Percentiles rank a stretch among this genome's conserved stretches.
Conservation (phyloP, 2,113 vertebrate genomes). For the Charina bottae region DNA sequence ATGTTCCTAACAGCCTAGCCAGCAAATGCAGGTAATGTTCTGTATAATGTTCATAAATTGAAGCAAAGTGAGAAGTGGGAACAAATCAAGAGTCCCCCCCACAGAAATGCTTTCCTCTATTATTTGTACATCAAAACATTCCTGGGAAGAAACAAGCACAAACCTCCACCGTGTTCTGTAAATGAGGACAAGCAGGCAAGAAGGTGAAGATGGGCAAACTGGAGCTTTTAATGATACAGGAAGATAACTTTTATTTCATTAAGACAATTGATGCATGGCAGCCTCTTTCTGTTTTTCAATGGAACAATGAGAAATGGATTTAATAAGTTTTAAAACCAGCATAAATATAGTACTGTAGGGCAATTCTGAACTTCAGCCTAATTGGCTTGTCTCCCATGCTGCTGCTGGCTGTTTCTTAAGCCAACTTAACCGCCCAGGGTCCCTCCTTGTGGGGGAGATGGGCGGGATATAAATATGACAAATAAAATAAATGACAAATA, state of each 20-base stretch:
- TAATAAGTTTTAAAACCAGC: constrained; percentile 32
- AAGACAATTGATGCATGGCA: constrained; percentile 25
- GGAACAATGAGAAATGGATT: constrained; percentile 45
- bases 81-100: not conserved
- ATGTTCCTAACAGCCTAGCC: constrained; percentile 13
- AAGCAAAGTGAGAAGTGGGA: too few relatives aligned
- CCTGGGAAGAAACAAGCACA: constrained; percentile 32
- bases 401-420: not conserved
- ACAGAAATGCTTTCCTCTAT: constrained; percentile 1
- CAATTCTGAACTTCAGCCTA: not conserved
- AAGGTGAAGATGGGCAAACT: not conserved
- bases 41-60: constrained; percentile 19
- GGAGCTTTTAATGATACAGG: not conserved
- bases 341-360: not conserved
- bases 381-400: not conserved
- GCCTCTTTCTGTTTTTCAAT: constrained; percentile 27
- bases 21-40: constrained; percentile 4
- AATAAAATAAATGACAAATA: too few relatives aligned
- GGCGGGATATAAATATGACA: too few relatives aligned
- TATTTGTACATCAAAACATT: not conserved
- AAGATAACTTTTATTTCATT: constrained; percentile 30
- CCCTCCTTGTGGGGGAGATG: too few relatives aligned
- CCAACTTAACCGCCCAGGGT: too few relatives aligned
- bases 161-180: not conserved
- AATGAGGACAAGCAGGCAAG: constrained; percentile 20